Base-by-base conservation (phyloP, 2,797 vertebrate species). In the Emydoidea blandingii region DNA sequence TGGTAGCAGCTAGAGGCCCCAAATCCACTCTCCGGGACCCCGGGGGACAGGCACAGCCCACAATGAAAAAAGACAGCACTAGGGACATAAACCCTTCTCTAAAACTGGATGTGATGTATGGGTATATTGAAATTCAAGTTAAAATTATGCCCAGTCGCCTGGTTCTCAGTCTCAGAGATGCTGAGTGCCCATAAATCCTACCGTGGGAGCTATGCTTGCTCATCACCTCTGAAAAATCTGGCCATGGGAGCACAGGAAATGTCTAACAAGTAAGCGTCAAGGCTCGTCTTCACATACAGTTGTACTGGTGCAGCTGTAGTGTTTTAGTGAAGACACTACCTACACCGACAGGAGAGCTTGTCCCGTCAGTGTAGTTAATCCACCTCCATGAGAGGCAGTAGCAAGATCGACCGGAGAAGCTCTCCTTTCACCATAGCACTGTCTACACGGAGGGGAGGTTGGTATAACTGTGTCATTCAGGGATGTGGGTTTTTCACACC, bases 51-150 rank as follows among this genome's bases (percentile, higher is more conserved):
- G 76, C 79, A 37, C 49, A 4, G 21, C 29, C 12, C 72, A 79
- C 52, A 31, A 0, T 1, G 78, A 14, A 34, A 87, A 34, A 87
- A 85, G 10, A 52, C 44, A 29, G 25, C 14, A 15, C 23, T 47
- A 44, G 6, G 41, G 25, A 47, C 72, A 27, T 44, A 76, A 44
- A 25, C 78, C 1, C 2, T 0, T 0, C 57, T 91, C 12, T 53
- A 6, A 34, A 37, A 50, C 1, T 3, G 37, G 78, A 2, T 6
- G n/a, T 56, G 10, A 6, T 1, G 50, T 53, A 54, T 34, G 19
- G 49, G 14, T 7, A 23, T 4, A 14, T 65, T 41, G 2, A 74
- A 25, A 74, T 41, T 44, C 23, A 44, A 0, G 29, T 76, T 10
- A 52, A 88, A 37, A n/a, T 44, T 44, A 80, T 50, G 15, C 18